A percentile compares a stretch with the other conserved stretches of the same genome.
Evolutionary conservation across 2,797 vertebrate genomes (phyloP).

Genomic region (Muraenolepis orangiensis): DNA sequence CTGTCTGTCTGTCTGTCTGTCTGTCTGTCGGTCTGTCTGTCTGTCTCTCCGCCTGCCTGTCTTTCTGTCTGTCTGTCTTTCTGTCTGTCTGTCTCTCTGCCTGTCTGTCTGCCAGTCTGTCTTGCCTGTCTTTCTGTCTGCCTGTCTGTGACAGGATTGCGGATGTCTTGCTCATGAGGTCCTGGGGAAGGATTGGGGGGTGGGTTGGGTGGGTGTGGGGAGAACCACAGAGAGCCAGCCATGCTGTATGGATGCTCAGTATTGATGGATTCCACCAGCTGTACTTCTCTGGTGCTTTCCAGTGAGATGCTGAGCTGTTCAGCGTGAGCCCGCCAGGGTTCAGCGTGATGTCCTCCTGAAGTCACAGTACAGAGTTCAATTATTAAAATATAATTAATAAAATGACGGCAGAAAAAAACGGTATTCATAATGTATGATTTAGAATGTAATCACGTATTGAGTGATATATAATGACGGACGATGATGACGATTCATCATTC

Average conservation of each 20-base stretch:
- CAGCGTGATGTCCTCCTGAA: neutral
- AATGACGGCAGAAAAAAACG: neutral
- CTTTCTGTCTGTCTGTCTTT: conserved; percentile 1
- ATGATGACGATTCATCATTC: too few species aligned
- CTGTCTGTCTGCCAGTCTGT: too few species aligned
- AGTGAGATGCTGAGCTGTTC: neutral
- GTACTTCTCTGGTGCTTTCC: neutral
- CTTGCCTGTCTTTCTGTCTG: too few species aligned
- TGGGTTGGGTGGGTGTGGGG: too few species aligned
- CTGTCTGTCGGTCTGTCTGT: neutral
- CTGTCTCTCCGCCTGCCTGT: too few species aligned
- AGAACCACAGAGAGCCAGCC: neutral
- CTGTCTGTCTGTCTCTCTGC: neutral
- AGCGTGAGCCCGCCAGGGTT: too few species aligned
- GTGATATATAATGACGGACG: neutral
- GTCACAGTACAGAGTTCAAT: conserved; percentile 1
- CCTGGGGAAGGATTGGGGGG: too few species aligned
- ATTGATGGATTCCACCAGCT: neutral
- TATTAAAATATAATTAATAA: too few species aligned
- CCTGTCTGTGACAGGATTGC: too few species aligned
- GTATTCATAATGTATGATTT: neutral
- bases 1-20: neutral
- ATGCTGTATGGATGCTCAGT: neutral
- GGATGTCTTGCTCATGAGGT: neutral
- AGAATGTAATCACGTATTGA: neutral